Conservation (phyloP, 2,888 invertebrate species). For the Timandra comae region DNA sequence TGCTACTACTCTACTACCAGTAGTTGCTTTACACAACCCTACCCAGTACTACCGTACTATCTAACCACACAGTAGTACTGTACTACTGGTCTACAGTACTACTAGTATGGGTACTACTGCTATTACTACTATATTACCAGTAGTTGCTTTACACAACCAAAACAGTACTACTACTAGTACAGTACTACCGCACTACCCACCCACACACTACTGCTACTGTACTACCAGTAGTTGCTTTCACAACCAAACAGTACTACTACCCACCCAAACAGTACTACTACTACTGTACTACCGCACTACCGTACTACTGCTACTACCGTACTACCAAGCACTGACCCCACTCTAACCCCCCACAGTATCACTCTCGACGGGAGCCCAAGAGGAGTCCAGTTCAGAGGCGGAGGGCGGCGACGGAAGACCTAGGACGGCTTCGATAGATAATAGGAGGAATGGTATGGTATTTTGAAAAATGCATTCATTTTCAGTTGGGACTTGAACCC, state of each 20-base stretch:
- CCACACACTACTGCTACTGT: neutral
- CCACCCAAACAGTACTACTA: too few species aligned
- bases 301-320: neutral
- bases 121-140: too few species aligned
- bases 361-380: conserved; percentile 82
- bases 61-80: too few species aligned
- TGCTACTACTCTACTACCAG: too few species aligned
- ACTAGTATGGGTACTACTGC: too few species aligned
- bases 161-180: too few species aligned
- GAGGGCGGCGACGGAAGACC: conserved; percentile 75
- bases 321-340: conserved; percentile 12
- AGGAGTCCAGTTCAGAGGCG: conserved; percentile 88
- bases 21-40: too few species aligned
- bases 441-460: conserved; percentile 54
- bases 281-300: neutral
- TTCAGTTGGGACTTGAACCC: neutral
- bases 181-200: too few species aligned
- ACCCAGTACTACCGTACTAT: too few species aligned
- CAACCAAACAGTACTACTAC: conserved; percentile 8
- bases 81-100: too few species aligned
- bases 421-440: conserved; percentile 80
- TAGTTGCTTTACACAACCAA: too few species aligned
- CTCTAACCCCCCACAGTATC: conserved; percentile 79
- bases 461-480: neutral
- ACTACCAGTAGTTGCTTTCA: too few species aligned